Base-by-base conservation (phyloP, 1,140 invertebrate species). In the Drosophila varians region DNA sequence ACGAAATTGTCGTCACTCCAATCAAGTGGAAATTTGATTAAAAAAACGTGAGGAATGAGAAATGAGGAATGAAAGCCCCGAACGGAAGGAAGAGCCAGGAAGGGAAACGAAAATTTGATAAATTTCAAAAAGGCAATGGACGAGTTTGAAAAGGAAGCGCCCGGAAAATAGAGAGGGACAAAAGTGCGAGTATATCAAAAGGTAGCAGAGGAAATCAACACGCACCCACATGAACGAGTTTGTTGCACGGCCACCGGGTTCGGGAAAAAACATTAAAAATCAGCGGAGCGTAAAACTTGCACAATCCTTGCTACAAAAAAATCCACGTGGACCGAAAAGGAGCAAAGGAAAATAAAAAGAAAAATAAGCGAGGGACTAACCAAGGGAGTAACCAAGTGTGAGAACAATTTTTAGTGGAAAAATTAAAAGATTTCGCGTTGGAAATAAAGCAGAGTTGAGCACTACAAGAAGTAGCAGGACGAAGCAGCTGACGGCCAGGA, bases 11-110 rank as follows among this genome's bases (percentile, higher is more conserved):
- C 82, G 77, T 77, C 73, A 82, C 77, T 86, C 77, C 82, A 84
- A 69, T 84, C 82, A 86, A 86, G 82, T 87, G 82, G 77, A 86
- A 86, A 86, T 86, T 86, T 86, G 82, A 86, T 86, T 86, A 86
- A 86, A 75, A 73, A 54, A 48, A 38, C 25, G 43, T 53, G 56
- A 47, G 14, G 23, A 28, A 38, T n/a, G n/a, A n/a, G n/a, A n/a
- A n/a, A n/a, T n/a, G 42, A 4, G 36, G 28, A 31, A 31, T 14
- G 36, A 38, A 38, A 38, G 11, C n/a, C 36, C 40, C 23, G 7
- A 36, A 23, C 19, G 7, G 18, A 42, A 34, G 64, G 46, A 60
- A 64, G 3, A 16, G 28, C 23, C 36, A 45, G 54, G 34, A 66
- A 34, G 21, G 55, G 28, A 45, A 62, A 74, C 62, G 48, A 76